These are phyloP conservation scores for Acrobeloides nanus DNA, from an alignment of 2,888 invertebrate genomes.

Conservation along the genomic window DNA sequence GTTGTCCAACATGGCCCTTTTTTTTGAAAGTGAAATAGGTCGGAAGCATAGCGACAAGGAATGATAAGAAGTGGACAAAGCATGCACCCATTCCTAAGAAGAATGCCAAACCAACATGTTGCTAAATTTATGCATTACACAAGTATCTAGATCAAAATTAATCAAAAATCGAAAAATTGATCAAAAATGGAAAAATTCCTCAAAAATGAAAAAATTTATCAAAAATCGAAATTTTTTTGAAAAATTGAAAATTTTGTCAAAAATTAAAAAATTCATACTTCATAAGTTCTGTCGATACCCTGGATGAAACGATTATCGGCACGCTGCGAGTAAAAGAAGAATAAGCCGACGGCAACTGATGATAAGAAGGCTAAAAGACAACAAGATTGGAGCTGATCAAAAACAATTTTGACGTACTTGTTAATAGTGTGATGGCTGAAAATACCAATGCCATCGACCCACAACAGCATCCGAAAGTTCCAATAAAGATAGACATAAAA, in stretches of 20 bases:
- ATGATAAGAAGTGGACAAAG: constrained; percentile 46
- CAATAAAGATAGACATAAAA: constrained; percentile 40
- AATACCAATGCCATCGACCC: constrained; percentile 43
- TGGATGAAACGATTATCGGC: constrained; percentile 53
- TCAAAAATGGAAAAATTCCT: too few species aligned
- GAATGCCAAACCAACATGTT: constrained; percentile 50
- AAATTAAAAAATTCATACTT: constrained; percentile 34
- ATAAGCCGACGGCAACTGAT: constrained; percentile 47
- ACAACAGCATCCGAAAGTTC: constrained; percentile 47
- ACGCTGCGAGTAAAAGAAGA: constrained; percentile 52
- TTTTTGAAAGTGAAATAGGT: constrained; percentile 44
- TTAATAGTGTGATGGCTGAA: constrained; percentile 43
- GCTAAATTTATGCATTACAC: too few species aligned
- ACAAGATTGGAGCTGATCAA: too few species aligned
- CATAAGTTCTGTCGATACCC: constrained; percentile 52
- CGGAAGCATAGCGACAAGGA: constrained; percentile 45
- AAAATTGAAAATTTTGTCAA: too few species aligned
- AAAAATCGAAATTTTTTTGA: too few species aligned
- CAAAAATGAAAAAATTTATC: too few species aligned
- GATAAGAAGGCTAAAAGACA: constrained; percentile 41
- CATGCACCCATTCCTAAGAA: constrained; percentile 52
- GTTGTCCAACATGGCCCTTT: constrained; percentile 34
- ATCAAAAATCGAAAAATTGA: too few species aligned
- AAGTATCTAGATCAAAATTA: constrained; percentile 8
- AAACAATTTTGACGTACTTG: too few species aligned